Conservation (phyloP, 1,140 invertebrate genomes). For the Sinonovacula constricta region DNA sequence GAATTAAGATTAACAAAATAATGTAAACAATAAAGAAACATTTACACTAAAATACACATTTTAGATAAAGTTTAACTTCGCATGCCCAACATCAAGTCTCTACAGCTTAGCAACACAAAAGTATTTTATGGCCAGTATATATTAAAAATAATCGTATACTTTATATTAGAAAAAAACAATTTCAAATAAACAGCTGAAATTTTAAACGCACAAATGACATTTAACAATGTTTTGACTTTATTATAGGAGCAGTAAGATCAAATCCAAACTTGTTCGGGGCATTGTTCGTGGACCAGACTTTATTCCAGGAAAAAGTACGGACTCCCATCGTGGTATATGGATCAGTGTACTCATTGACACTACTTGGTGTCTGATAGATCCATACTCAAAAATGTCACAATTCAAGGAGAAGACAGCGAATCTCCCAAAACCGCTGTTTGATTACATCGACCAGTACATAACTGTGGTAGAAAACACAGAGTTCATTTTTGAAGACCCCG, state of each 20-base stretch:
- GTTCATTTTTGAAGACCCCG: conserved; percentile 57
- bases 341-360: conserved; percentile 6
- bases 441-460: not conserved
- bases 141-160: too few relatives aligned
- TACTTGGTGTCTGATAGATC: conserved; percentile 20
- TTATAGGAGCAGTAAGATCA: conserved; percentile 18
- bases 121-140: too few relatives aligned
- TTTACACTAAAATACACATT: too few relatives aligned
- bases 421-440: too few relatives aligned
- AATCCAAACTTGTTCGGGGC: conserved; percentile 21
- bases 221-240: not conserved
- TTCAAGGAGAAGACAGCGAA: not conserved
- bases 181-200: too few relatives aligned
- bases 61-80: too few relatives aligned
- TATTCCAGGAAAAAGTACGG: not conserved
- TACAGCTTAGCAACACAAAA: too few relatives aligned
- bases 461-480: not conserved
- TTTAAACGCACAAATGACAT: too few relatives aligned
- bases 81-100: too few relatives aligned
- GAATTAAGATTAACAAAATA: too few relatives aligned
- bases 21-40: too few relatives aligned
- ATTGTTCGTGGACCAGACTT: conserved; percentile 14
- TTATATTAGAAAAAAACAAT: too few relatives aligned
- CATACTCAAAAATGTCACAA: not conserved
- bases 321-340: conserved; percentile 3